A percentile compares a stretch with the other conserved stretches of the same genome.
Conservation (phyloP, 1,140 invertebrate genomes). For the Sminthurinus signatus region DNA sequence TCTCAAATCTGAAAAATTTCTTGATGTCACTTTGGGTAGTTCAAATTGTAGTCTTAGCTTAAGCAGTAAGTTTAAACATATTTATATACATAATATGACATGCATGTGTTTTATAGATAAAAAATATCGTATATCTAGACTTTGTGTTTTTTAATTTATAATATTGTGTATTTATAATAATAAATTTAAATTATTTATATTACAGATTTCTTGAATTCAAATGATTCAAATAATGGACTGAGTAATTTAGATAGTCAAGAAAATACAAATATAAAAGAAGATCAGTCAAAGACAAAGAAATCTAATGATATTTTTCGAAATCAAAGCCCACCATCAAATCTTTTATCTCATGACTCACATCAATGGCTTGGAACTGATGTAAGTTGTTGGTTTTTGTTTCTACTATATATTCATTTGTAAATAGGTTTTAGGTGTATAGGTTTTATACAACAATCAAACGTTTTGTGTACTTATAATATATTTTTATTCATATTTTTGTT, state of each 20-base stretch:
- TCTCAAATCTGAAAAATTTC: constrained; percentile 11
- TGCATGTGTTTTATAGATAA: too few species aligned
- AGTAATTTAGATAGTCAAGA: too few species aligned
- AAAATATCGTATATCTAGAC: too few species aligned
- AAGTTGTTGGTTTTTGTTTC: not conserved
- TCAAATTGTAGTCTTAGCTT: constrained; percentile 5
- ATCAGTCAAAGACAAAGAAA: too few species aligned
- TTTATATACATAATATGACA: too few species aligned
- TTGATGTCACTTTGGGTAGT: constrained; percentile 5
- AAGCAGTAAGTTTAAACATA: constrained; percentile 18
- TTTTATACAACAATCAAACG: too few species aligned
- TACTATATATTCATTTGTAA: too few species aligned
- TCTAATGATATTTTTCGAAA: not conserved
- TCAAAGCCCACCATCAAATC: constrained; percentile 7
- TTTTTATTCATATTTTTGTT: not conserved
- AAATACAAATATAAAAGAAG: too few species aligned
- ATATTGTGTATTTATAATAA: too few species aligned
- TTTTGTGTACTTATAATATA: too few species aligned
- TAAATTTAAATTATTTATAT: not conserved
- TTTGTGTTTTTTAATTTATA: too few species aligned
- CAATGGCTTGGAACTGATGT: constrained; percentile 3
- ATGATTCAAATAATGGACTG: constrained; percentile 2
- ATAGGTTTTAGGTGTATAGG: too few species aligned
- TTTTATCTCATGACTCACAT: not conserved
- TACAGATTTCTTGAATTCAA: not conserved